Percentiles rank a stretch among this genome's conserved stretches.
phyloP scores from a whole-genome alignment of 2,888 invertebrate species.

The Drosophila maculinotata region DNA sequence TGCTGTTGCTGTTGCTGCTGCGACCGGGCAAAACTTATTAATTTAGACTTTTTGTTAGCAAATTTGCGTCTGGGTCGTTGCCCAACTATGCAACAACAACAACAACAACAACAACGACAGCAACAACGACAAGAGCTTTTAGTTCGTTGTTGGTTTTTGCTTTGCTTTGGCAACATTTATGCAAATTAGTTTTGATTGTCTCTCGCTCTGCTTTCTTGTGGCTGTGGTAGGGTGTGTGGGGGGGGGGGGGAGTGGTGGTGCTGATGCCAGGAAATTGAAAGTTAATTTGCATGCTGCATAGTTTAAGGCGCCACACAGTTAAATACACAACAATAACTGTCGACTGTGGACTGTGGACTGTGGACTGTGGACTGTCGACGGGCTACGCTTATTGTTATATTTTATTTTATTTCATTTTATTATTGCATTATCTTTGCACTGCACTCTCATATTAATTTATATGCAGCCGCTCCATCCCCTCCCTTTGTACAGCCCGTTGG shows the following conservation, averaged over 20 bases:
- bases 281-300: slow-evolving; percentile 78
- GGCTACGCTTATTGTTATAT: slow-evolving; percentile 59
- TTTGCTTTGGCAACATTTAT: slow-evolving; percentile 76
- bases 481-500: slow-evolving; percentile 32
- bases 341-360: too few relatives aligned
- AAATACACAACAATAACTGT: slow-evolving; percentile 77
- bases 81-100: slow-evolving; percentile 64
- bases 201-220: slow-evolving; percentile 17
- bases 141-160: slow-evolving; percentile 46
- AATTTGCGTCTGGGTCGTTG: slow-evolving; percentile 80
- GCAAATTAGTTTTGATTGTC: slow-evolving; percentile 81
- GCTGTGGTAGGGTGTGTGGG: too few relatives aligned
- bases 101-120: slow-evolving; percentile 32
- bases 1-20: slow-evolving; percentile 42
- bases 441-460: slow-evolving; percentile 58
- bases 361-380: too few relatives aligned
- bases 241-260: not conserved
- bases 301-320: slow-evolving; percentile 70
- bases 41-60: slow-evolving; percentile 80
- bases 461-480: too few relatives aligned
- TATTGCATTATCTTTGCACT: slow-evolving; percentile 71
- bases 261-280: slow-evolving; percentile 72
- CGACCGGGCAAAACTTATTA: slow-evolving; percentile 73
- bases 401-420: slow-evolving; percentile 58
- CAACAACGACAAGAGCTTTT: slow-evolving; percentile 38